phyloP scores from a whole-genome alignment of 2,888 invertebrate genomes.

The Andrena fulva region DNA sequence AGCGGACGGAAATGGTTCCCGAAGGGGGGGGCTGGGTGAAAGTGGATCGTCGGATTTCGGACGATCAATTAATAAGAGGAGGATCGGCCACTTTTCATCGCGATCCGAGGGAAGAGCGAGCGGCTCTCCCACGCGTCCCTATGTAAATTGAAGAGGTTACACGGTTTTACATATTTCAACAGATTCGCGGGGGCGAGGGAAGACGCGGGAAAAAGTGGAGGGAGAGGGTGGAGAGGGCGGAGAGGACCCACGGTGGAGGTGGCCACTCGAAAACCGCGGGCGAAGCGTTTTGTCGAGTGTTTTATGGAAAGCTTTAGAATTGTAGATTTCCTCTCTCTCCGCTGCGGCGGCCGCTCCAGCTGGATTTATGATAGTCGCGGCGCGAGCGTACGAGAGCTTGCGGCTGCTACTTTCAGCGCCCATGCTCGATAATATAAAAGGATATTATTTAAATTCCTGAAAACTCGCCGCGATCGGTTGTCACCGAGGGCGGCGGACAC shows the following conservation, averaged over 20 bases:
- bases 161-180: constrained; percentile 85
- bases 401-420: constrained; percentile 62
- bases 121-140: constrained; percentile 70
- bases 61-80: constrained; percentile 63
- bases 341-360: constrained; percentile 14
- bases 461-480: constrained; percentile 35
- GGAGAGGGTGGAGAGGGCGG: constrained; percentile 57
- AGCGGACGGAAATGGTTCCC: constrained; percentile 25
- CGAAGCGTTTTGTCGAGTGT: constrained; percentile 84
- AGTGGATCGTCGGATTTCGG: constrained; percentile 58
- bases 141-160: constrained; percentile 85
- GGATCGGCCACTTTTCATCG: constrained; percentile 77
- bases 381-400: constrained; percentile 56
- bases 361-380: constrained; percentile 71
- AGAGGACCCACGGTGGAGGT: constrained; percentile 35
- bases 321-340: constrained; percentile 82
- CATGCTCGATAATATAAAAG: constrained; percentile 67
- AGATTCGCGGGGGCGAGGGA: constrained; percentile 70
- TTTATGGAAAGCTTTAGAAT: constrained; percentile 85
- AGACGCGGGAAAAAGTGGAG: constrained; percentile 62
- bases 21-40: constrained; percentile 25
- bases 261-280: constrained; percentile 83
- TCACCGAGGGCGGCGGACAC: not conserved
- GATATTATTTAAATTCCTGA: constrained; percentile 79
- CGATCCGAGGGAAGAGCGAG: constrained; percentile 19